Evolutionary conservation across 2,113 vertebrate genomes (phyloP).

Genomic region (Perccottus glenii): DNA sequence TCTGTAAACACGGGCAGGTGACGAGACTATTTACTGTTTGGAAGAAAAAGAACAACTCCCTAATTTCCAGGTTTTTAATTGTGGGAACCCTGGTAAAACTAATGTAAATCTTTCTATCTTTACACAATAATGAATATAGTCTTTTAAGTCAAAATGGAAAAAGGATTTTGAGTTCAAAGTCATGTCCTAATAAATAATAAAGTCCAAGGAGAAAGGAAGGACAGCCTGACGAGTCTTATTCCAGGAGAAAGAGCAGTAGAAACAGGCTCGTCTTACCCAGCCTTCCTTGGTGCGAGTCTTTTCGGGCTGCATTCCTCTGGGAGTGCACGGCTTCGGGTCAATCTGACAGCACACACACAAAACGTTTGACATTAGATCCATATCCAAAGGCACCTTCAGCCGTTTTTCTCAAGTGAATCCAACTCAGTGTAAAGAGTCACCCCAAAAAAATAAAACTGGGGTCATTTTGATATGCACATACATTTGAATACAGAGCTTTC

Average conservation of each 20-base stretch:
- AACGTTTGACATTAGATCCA: slow-evolving; percentile 40
- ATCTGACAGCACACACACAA: slow-evolving; percentile 81
- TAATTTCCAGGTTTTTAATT: too few species aligned
- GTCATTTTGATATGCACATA: slow-evolving; percentile 1
- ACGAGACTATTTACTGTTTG: too few species aligned
- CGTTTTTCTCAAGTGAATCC: slow-evolving; percentile 25
- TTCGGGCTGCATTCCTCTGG: slow-evolving; percentile 98
- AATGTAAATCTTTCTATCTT: too few species aligned
- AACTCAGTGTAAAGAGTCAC: slow-evolving; percentile 5
- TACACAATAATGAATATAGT: too few species aligned
- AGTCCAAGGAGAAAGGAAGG: slow-evolving; percentile 2
- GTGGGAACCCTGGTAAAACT: too few species aligned
- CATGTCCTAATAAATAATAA: slow-evolving; percentile 10
- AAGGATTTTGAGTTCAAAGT: too few species aligned
- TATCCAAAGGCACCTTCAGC: slow-evolving; percentile 57
- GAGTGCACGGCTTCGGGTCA: slow-evolving; percentile 98
- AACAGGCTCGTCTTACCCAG: slow-evolving; percentile 86
- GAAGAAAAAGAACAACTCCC: too few species aligned
- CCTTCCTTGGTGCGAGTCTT: slow-evolving; percentile 94
- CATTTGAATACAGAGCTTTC: slow-evolving; percentile 1
- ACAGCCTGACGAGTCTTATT: slow-evolving; percentile 19
- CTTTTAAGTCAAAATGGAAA: too few species aligned
- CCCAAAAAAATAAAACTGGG: slow-evolving; percentile 7
- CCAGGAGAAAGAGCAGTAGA: slow-evolving; percentile 39
- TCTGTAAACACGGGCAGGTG: too few species aligned